Base-by-base conservation (phyloP, 2,113 vertebrate genomes). In the Nerophis ophidion region DNA sequence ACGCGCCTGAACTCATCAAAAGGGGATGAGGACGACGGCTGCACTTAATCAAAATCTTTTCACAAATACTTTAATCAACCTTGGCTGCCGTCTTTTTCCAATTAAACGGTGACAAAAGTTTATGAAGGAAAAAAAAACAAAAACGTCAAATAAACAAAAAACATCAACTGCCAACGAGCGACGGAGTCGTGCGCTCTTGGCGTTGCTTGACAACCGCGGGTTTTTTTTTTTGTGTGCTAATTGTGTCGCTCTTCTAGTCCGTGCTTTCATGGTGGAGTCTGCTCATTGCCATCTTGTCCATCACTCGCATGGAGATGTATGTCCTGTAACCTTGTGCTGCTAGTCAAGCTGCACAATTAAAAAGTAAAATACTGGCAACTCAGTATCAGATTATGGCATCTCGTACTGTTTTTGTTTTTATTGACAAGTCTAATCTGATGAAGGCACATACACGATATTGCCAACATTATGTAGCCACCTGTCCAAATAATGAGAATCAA, bases 131-230 rank as follows among this genome's bases (percentile, higher is more conserved):
- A 12, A 44, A 44, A 44, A 44, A 44, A 44, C 11, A 1, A 2
- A 1, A 2, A 26, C 26, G 26, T 26, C 1, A 26, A 26, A 26
- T 26, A 44, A 44, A 12, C 40, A 44, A 44, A 38, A 38, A 38
- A 8, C 10, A 1, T 44, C 0, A 12, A 44, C 35, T 82, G 67
- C 71, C 57, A 62, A 48, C 17, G 46, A 48, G 48, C 38, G 54
- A 61, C 75, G 84, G 70, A 86, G 84, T 79, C 61, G 47, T 5
- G 5, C 77, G 87, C 78, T 88, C 88, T 89, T 89, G 88, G 83
- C 72, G 88, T 86, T 88, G 87, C 88, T 72, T 86, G 71, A 89
- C 88, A 87, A 89, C 85, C 72, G 26, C 54, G 68, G 72, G 51
- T 34, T 40, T 76, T 79, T 54, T 56, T 86, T 83, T 79, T 54